Evolutionary conservation across 2,888 invertebrate genomes (phyloP).

Genomic region (Pseudococcus viburni): DNA sequence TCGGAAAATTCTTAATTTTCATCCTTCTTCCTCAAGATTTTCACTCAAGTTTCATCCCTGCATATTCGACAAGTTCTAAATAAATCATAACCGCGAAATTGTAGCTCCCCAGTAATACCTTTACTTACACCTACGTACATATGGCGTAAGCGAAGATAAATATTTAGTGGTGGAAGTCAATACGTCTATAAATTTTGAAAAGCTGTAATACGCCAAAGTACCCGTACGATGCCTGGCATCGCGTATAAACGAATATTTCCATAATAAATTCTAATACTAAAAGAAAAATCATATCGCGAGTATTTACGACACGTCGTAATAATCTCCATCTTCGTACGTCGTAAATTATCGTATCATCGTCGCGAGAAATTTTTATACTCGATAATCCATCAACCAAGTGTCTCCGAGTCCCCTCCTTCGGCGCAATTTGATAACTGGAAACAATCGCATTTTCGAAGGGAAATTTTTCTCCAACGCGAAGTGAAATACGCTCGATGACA

Average conservation of each 20-base stretch:
- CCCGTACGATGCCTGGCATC: too few species aligned
- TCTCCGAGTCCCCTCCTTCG: too few species aligned
- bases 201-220: neutral
- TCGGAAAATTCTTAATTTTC: too few species aligned
- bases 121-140: neutral
- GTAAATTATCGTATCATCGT: neutral
- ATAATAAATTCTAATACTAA: neutral
- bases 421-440: too few species aligned
- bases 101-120: neutral
- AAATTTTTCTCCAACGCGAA: too few species aligned
- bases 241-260: neutral
- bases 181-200: neutral
- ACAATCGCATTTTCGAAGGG: too few species aligned
- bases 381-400: too few species aligned
- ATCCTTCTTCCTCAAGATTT: too few species aligned
- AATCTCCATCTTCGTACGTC: neutral
- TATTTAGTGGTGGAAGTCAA: neutral
- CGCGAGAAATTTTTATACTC: neutral
- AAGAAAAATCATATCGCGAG: neutral
- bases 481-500: neutral
- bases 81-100: slow-evolving; percentile 34
- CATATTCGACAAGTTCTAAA: neutral
- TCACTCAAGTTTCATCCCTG: too few species aligned
- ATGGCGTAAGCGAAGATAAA: neutral
- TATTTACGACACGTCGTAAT: slow-evolving; percentile 4